Evolutionary conservation across 2,113 vertebrate species (phyloP), one percentile per base, ranked within the genome.

Genomic region (Xiphophorus maculatus): DNA sequence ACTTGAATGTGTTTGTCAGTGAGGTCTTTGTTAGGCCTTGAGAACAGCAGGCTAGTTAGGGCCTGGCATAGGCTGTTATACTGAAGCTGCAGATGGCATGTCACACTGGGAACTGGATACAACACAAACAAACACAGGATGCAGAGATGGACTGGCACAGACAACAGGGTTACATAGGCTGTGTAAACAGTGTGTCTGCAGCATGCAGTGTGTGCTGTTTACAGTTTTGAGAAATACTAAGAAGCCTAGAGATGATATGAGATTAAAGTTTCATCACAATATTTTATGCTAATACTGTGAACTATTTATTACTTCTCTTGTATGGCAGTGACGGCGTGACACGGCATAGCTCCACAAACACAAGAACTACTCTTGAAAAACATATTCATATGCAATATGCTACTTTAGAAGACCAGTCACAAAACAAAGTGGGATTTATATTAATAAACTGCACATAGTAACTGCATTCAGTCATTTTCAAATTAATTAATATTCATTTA

Each of bases 11-110:
- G 83, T 85, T 89, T 87, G 85, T 88, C 80, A 81, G 82, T 63
- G 80, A 64, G n/a, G 66, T 65, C 86, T 86, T 89, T 88, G 88
- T 90, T 87, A 87, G 64, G 81, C 77, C 87, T 84, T 75, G 79
- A 87, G 87, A 89, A 86, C 90, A 91, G 91, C 88, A 88, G 90
- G 91, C 79, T 77, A 73, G 86, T 89, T 80, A 86, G 84, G 68
- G 75, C 79, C 80, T 71, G 82, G 81, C 25, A 44, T 82, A 83
- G 82, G 84, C 83, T 44, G 79, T 61, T 79, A 90, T 87, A 84
- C 83, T 77, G 29, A 63, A 44, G 77, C 77, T 37, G 58, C 42
- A 81, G 82, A 78, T 37, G 87, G 81, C 90, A 90, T 90, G 90
- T 92, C 88, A 86, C 85, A 71, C 74, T 33, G 75, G 89, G 62